Evolutionary conservation across 2,888 invertebrate species (phyloP), one percentile per base, ranked within the genome.

Genomic region (Andrena flavipes): DNA sequence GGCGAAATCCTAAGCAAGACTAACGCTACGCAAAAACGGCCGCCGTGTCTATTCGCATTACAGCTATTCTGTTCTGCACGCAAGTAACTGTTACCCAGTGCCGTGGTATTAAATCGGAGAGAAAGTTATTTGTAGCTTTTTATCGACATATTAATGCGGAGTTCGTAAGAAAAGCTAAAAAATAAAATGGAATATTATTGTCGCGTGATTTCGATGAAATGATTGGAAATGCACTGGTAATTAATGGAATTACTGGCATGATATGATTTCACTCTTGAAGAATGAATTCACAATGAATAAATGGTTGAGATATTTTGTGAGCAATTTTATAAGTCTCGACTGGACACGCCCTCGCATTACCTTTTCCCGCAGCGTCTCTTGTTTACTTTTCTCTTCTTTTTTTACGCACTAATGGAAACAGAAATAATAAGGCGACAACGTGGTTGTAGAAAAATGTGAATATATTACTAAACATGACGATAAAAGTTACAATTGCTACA

Each of bases 221-320:
- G 69, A 68, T 73, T 75, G 65, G 85, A 79, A 82, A 74, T 67
- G 73, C 63, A 77, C 80, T 71, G 84, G 83, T 86, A 83, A 80
- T 85, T 76, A 81, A 81, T 80, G 60, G 65, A 85, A 76, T 82
- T 84, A 82, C 81, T 88, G 86, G 86, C 76, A 80, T 88, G 75
- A 73, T 84, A 85, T 82, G 77, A 84, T 84, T 84, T 75, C 75
- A 76, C 68, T 85, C 74, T 77, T 81, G 59, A 76, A 67, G 82
- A 88, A 89, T 86, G 87, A 89, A 90, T 89, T 90, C 90, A 90
- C 86, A 88, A 86, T 91, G 84, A 92, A 92, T 92, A 92, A 92
- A 91, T 90, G 90, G 86, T 91, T 92, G 86, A 90, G 88, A 92
- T 92, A 92, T 92, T 92, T 92, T 92, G 91, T 91, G 92, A 92